A percentile compares a stretch with the other conserved stretches of the same genome.
These are phyloP conservation scores for Engraulis encrasicolus DNA, from an alignment of 2,113 vertebrate genomes.

Conservation along the genomic window DNA sequence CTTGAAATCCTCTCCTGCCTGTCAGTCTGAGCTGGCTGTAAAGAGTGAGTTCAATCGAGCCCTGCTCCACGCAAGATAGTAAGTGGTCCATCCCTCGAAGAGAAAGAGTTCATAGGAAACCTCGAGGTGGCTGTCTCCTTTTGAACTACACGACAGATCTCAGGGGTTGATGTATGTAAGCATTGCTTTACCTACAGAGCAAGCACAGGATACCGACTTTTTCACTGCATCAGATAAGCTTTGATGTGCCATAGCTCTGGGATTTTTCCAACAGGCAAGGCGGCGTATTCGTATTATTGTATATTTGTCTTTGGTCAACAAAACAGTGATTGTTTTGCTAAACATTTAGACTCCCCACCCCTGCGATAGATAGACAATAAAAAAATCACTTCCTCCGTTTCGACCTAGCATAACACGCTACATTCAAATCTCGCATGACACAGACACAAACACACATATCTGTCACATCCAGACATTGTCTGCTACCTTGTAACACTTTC, in stretches of 20 bases:
- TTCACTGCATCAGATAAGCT: neutral
- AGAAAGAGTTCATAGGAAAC: neutral
- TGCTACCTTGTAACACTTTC: neutral
- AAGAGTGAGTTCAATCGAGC: slow-evolving; percentile 39
- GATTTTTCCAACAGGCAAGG: neutral
- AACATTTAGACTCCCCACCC: neutral
- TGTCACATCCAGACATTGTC: neutral
- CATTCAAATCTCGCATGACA: neutral
- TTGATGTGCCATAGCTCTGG: neutral
- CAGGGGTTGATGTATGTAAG: slow-evolving; percentile 3
- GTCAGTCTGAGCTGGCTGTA: slow-evolving; percentile 47
- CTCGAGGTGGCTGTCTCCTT: neutral
- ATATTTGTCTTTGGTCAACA: slow-evolving; percentile 13
- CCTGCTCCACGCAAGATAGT: slow-evolving; percentile 36
- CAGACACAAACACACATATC: neutral
- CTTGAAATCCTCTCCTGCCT: slow-evolving; percentile 42
- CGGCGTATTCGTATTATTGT: no score
- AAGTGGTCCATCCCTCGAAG: slow-evolving; percentile 17
- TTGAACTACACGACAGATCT: neutral
- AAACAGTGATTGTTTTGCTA: neutral
- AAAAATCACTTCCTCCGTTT: neutral
- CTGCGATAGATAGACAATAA: neutral
- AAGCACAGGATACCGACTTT: neutral
- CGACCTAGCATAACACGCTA: neutral
- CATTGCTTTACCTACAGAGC: neutral